Percentiles rank a stretch among this genome's conserved stretches.
phyloP scores from a whole-genome alignment of 2,797 vertebrate genomes.

The Philypnodon macrostomus region DNA sequence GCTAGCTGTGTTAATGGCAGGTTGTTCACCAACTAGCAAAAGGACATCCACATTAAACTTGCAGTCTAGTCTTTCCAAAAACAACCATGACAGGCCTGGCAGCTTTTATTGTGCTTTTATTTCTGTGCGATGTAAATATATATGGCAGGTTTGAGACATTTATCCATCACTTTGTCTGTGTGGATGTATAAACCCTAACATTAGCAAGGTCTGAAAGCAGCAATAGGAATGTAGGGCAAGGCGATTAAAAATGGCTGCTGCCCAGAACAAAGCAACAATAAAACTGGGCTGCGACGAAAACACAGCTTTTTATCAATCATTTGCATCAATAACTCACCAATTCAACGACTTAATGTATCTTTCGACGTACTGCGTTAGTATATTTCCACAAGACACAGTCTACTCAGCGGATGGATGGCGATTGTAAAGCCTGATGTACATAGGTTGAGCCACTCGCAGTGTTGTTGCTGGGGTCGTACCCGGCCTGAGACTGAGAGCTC shows the following conservation, averaged over 20 bases:
- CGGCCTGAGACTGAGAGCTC: conserved; percentile 78
- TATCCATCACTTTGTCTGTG: background rate
- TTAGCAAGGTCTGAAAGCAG: conserved; percentile 42
- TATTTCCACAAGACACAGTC: conserved; percentile 64
- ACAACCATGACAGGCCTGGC: conserved; percentile 31
- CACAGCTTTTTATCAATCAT: background rate
- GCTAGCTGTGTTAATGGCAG: conserved; percentile 23
- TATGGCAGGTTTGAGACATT: background rate
- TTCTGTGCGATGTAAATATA: background rate
- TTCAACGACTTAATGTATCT: conserved; percentile 53
- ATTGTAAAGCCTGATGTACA: conserved; percentile 73
- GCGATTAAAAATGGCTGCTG: conserved; percentile 85
- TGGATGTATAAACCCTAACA: conserved; percentile 34
- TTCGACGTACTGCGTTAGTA: conserved; percentile 45
- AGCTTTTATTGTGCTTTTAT: background rate
- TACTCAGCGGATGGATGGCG: conserved; percentile 76
- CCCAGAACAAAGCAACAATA: conserved; percentile 85
- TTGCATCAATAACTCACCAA: conserved; percentile 67
- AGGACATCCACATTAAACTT: conserved; percentile 45
- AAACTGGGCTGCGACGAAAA: conserved; percentile 60
- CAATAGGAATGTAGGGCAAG: conserved; percentile 70
- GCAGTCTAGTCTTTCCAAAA: conserved; percentile 28
- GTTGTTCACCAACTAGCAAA: conserved; percentile 41
- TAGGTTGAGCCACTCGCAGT: conserved; percentile 59
- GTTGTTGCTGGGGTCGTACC: conserved; percentile 70